Percentiles rank a stretch among this genome's conserved stretches.
Conservation (phyloP, 1,140 invertebrate genomes). For the Linepithema humile region DNA sequence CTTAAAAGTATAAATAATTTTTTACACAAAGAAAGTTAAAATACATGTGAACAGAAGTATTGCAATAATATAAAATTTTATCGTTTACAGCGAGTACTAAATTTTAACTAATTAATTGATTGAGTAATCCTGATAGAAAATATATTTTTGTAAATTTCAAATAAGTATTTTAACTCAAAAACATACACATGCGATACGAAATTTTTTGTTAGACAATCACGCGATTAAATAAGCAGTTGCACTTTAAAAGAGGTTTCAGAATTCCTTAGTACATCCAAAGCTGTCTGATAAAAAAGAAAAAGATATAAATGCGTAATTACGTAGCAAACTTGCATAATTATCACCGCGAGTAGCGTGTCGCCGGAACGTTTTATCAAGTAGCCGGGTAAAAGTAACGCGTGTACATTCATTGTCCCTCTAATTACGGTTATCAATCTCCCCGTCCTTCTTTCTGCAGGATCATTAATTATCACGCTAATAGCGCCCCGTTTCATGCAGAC, state of each 20-base stretch:
- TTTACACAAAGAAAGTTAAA: background rate
- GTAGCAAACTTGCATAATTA: slow-evolving; percentile 35
- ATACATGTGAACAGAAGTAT: background rate
- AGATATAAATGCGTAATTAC: slow-evolving; percentile 10
- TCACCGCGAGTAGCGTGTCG: slow-evolving; percentile 18
- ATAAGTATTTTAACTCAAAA: background rate
- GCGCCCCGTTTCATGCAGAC: slow-evolving; percentile 37
- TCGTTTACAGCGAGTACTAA: background rate
- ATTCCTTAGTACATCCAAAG: too few relatives aligned
- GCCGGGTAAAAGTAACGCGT: slow-evolving; percentile 46
- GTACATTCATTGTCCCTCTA: slow-evolving; percentile 53
- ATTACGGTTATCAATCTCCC: slow-evolving; percentile 51
- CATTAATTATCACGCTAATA: slow-evolving; percentile 51
- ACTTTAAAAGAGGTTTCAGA: background rate
- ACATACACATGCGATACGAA: background rate
- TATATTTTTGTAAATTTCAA: background rate
- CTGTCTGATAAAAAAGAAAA: background rate
- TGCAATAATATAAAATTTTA: background rate
- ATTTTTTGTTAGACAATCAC: background rate
- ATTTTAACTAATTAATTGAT: background rate
- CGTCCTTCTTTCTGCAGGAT: slow-evolving; percentile 37
- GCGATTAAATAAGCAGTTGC: background rate
- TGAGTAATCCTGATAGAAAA: background rate
- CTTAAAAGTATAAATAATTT: background rate
- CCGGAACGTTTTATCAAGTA: slow-evolving; percentile 28